Percentiles rank a stretch among this genome's conserved stretches.
Evolutionary conservation across 2,888 invertebrate genomes (phyloP).

Genomic region (Augiades crinisus): DNA sequence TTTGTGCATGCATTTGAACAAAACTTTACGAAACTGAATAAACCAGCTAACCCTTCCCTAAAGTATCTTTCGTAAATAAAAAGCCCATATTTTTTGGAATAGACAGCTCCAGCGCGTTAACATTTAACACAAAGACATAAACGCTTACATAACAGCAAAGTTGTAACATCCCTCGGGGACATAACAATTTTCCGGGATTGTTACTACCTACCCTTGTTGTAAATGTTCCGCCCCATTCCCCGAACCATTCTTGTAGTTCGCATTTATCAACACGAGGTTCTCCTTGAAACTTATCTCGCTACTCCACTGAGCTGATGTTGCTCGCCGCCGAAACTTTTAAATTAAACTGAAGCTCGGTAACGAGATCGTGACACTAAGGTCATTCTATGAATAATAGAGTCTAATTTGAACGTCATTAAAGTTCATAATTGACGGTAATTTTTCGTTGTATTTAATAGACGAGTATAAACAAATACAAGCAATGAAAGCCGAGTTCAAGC

Average conservation of each 20-base stretch:
- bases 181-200: not conserved
- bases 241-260: not conserved
- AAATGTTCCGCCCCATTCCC: constrained; percentile 9
- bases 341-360: constrained; percentile 5
- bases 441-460: not conserved
- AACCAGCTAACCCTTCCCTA: too few relatives aligned
- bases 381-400: not conserved
- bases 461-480: too few relatives aligned
- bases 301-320: constrained; percentile 9
- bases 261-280: constrained; percentile 18
- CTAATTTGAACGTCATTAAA: not conserved
- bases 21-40: too few relatives aligned
- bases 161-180: not conserved
- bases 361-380: not conserved
- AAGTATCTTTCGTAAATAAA: too few relatives aligned
- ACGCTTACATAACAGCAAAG: too few relatives aligned
- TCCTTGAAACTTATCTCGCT: constrained; percentile 14
- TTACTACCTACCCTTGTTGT: constrained; percentile 1
- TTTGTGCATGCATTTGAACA: too few relatives aligned
- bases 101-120: too few relatives aligned
- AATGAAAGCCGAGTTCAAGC: too few relatives aligned
- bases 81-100: too few relatives aligned
- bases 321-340: constrained; percentile 6
- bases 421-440: not conserved
- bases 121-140: too few relatives aligned